Percentiles rank a stretch among this genome's conserved stretches.
phyloP scores from a whole-genome alignment of 2,113 vertebrate genomes.

The Cryptotis parvus region DNA sequence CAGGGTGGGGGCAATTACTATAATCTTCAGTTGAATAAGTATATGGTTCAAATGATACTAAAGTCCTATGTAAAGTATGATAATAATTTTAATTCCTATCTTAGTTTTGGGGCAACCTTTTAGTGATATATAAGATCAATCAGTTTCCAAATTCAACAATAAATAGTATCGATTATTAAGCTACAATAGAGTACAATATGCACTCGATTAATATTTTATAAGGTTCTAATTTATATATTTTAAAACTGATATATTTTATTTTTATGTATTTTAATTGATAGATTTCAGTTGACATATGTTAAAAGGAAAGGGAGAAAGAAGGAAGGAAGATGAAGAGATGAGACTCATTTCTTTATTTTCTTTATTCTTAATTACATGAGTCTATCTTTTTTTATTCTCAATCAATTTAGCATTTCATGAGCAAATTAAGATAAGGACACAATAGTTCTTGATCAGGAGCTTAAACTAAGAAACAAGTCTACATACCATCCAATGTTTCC shows the following conservation, averaged over 20 bases:
- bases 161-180: background rate
- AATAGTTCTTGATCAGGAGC: background rate
- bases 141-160: background rate
- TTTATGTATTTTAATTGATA: too few relatives aligned
- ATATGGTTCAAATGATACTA: background rate
- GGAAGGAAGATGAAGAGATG: background rate
- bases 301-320: background rate
- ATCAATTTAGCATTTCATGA: background rate
- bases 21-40: conserved; percentile 19
- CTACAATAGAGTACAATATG: background rate
- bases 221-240: too few relatives aligned
- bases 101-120: background rate
- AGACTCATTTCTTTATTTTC: conserved; percentile 17
- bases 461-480: background rate
- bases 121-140: background rate
- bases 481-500: background rate
- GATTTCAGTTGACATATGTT: too few relatives aligned
- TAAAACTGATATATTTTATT: too few relatives aligned
- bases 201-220: background rate
- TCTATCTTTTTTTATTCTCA: background rate
- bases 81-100: background rate
- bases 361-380: background rate
- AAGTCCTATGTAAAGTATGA: background rate
- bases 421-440: background rate
- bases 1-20: background rate